phyloP scores from a whole-genome alignment of 1,140 invertebrate genomes.

The Subanguina moxae region DNA sequence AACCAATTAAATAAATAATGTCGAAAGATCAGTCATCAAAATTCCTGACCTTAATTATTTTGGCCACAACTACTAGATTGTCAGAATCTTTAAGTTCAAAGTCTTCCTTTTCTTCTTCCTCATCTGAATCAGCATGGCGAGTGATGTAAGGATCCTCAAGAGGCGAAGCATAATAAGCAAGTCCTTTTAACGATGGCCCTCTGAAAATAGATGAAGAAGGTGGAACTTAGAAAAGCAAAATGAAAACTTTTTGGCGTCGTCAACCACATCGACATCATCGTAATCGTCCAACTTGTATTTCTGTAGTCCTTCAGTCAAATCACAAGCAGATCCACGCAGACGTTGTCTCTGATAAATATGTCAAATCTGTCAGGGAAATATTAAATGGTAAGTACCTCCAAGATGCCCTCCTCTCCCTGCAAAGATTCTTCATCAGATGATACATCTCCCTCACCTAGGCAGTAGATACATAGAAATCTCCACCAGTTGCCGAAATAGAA shows the following conservation, averaged over 20 bases:
- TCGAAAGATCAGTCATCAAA: slow-evolving; percentile 3
- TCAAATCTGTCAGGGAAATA: neutral
- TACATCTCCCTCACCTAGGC: slow-evolving; percentile 13
- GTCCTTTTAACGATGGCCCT: slow-evolving; percentile 33
- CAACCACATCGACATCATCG: slow-evolving; percentile 19
- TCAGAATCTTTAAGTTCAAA: slow-evolving; percentile 28
- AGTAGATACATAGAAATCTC: neutral
- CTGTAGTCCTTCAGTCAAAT: slow-evolving; percentile 11
- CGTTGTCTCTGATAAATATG: neutral
- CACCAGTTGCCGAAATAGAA: neutral
- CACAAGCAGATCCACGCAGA: neutral
- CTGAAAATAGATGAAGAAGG: slow-evolving; percentile 8
- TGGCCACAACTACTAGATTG: slow-evolving; percentile 35
- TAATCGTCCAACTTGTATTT: slow-evolving; percentile 37
- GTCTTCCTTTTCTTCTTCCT: slow-evolving; percentile 34
- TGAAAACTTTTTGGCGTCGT: neutral
- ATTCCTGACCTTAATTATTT: slow-evolving; percentile 21
- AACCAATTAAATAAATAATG: neutral
- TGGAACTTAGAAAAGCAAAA: neutral
- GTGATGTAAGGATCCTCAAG: slow-evolving; percentile 42
- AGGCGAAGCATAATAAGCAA: slow-evolving; percentile 27
- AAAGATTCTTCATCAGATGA: slow-evolving; percentile 16
- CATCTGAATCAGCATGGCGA: slow-evolving; percentile 33
- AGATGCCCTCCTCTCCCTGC: slow-evolving; percentile 5
- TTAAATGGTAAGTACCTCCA: slow-evolving; percentile 18